These are phyloP conservation scores for Danio choprae DNA, from an alignment of 2,797 vertebrate species.

Conservation along the genomic window DNA sequence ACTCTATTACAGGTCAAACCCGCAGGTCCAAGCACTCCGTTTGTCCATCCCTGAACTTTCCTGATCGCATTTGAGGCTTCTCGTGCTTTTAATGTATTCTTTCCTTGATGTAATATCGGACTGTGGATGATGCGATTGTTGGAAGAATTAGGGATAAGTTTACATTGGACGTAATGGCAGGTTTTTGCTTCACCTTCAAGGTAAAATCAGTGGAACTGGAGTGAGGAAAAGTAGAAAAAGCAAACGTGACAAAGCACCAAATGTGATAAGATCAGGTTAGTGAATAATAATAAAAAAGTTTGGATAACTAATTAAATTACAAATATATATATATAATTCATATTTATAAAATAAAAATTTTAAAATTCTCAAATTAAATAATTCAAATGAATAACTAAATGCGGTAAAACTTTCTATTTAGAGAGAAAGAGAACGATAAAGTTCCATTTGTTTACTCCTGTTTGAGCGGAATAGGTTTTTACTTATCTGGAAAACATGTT, in stretches of 20 bases:
- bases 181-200: conserved; percentile 15
- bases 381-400: no score
- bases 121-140: neutral
- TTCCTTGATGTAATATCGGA: neutral
- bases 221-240: neutral
- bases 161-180: neutral
- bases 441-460: neutral
- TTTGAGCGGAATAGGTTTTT: no score
- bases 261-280: neutral
- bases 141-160: conserved; percentile 12
- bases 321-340: no score
- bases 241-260: neutral
- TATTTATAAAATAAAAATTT: no score
- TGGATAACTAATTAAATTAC: no score
- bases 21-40: neutral
- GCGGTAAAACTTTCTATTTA: neutral
- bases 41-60: neutral
- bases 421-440: neutral
- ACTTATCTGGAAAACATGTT: no score
- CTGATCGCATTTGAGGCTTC: conserved; percentile 22
- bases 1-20: conserved; percentile 41
- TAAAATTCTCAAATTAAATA: no score
- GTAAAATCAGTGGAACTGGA: neutral
- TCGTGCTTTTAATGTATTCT: conserved; percentile 13
- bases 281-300: neutral